Conservation (phyloP, 2,113 vertebrate genomes). For the Polypterus bichir region DNA sequence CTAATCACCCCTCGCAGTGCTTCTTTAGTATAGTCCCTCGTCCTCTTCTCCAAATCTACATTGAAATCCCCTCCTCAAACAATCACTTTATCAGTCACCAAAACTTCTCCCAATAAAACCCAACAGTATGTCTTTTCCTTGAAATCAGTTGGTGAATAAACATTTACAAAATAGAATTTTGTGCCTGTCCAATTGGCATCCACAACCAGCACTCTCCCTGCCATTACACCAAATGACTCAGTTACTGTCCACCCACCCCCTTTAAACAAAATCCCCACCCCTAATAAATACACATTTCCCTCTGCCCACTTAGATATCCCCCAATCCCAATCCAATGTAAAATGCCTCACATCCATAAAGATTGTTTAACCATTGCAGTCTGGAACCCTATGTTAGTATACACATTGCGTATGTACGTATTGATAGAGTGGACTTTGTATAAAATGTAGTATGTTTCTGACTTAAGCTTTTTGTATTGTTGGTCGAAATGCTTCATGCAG, state of each 20-base stretch:
- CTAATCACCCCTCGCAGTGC: not conserved
- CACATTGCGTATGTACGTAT: too few relatives aligned
- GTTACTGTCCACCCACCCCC: not conserved
- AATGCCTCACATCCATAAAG: not conserved
- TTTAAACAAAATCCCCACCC: constrained; percentile 4
- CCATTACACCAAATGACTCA: not conserved
- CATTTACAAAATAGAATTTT: not conserved
- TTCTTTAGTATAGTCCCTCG: not conserved
- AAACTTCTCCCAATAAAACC: not conserved
- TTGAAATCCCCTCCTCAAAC: constrained; percentile 6
- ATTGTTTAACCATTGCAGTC: too few relatives aligned
- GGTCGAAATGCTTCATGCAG: too few relatives aligned
- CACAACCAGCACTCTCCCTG: constrained; percentile 5
- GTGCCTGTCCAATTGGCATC: constrained; percentile 1
- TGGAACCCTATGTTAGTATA: too few relatives aligned
- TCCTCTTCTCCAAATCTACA: not conserved
- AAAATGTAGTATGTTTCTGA: too few relatives aligned
- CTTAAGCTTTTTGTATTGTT: too few relatives aligned
- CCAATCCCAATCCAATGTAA: not conserved
- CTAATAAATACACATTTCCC: not conserved
- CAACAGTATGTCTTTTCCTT: not conserved
- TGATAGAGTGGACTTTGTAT: too few relatives aligned
- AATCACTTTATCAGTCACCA: not conserved
- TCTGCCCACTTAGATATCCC: not conserved
- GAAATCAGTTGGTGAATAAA: not conserved